Evolutionary conservation across 2,797 vertebrate genomes (phyloP), one percentile per base, ranked within the genome.

Genomic region (Manis pentadactyla): DNA sequence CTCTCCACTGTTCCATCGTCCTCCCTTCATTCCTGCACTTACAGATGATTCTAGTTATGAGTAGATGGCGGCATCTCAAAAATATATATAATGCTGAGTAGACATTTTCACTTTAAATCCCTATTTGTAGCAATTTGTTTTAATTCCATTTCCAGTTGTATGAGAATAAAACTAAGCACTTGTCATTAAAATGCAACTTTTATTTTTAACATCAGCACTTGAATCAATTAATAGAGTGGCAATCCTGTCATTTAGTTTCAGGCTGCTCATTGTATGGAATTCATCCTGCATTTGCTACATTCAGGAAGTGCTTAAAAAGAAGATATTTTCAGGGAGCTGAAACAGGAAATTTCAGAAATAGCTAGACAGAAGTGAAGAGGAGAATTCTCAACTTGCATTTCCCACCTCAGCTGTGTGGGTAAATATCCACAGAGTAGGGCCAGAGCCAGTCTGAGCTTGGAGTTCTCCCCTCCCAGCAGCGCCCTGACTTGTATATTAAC

Each of bases 1-100:
- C 71, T 78, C 53, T 75, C 81, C 34, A 75, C 31, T 14, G 77
- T 13, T 19, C 51, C 29, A 19, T 85, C 23, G 7, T 85, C 34
- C 29, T 51, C 59, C 23, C n/a, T 15, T 31, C 25, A 49, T 14
- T 93, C 29, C 18, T 15, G 12, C 51, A 18, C 15, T 94, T 94
- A 69, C 95, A 97, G 77, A 96, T 92, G 90, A 92, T 96, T 98
- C 57, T 84, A 86, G 97, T 98, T 98, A 96, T 42, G 15, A 42
- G 71, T 63, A 34, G 79, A 87, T 59, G 57, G 34, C 94, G 57
- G 31, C 94, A 77, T 59, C 78, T 37, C 57, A 94, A 92, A 87
- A 61, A 23, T n/a, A 49, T 61, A 12, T 21, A n/a, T 49, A 96
- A 93, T 74, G 94, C 93, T 95, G 94, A 98, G 78, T 90, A 93